Evolutionary conservation across 1,140 invertebrate species (phyloP).

Genomic region (Drosophila obscura): DNA sequence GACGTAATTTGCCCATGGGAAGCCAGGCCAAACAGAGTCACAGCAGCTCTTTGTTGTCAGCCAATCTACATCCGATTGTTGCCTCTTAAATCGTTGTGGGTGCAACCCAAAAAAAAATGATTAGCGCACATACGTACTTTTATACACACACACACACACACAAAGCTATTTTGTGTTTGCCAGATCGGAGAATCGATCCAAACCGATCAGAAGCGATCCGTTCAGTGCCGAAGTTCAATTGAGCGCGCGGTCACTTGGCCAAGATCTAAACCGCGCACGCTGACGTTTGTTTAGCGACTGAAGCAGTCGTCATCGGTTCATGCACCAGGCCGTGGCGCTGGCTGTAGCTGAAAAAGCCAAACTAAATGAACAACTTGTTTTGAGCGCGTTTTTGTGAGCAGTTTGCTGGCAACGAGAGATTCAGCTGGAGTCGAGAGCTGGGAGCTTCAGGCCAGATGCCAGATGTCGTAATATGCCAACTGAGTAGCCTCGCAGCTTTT

Average conservation of each 20-base stretch:
- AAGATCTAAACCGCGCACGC: slow-evolving; percentile 55
- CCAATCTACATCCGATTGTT: slow-evolving; percentile 20
- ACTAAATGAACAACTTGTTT: slow-evolving; percentile 41
- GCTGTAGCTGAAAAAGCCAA: slow-evolving; percentile 13
- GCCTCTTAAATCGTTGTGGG: slow-evolving; percentile 28
- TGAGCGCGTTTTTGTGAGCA: slow-evolving; percentile 33
- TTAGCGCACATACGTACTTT: background rate
- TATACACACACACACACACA: slow-evolving; percentile 22
- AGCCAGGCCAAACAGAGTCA: background rate
- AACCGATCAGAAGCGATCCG: slow-evolving; percentile 12
- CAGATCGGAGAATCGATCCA: slow-evolving; percentile 19
- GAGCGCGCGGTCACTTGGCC: slow-evolving; percentile 27
- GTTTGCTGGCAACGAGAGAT: slow-evolving; percentile 20
- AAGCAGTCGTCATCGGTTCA: slow-evolving; percentile 39
- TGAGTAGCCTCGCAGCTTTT: slow-evolving; percentile 17
- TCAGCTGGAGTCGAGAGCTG: slow-evolving; percentile 8
- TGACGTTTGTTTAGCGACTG: slow-evolving; percentile 74
- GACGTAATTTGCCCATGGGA: slow-evolving; percentile 31
- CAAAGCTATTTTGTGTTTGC: slow-evolving; percentile 21
- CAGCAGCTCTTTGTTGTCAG: background rate
- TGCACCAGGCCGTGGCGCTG: slow-evolving; percentile 22
- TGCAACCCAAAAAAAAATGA: slow-evolving; percentile 27
- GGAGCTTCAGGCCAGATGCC: slow-evolving; percentile 6
- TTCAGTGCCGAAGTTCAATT: background rate
- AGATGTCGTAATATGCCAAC: slow-evolving; percentile 46